A percentile compares a stretch with the other conserved stretches of the same genome.
Conservation (phyloP, 1,140 invertebrate species). For the Panulirus ornatus region DNA sequence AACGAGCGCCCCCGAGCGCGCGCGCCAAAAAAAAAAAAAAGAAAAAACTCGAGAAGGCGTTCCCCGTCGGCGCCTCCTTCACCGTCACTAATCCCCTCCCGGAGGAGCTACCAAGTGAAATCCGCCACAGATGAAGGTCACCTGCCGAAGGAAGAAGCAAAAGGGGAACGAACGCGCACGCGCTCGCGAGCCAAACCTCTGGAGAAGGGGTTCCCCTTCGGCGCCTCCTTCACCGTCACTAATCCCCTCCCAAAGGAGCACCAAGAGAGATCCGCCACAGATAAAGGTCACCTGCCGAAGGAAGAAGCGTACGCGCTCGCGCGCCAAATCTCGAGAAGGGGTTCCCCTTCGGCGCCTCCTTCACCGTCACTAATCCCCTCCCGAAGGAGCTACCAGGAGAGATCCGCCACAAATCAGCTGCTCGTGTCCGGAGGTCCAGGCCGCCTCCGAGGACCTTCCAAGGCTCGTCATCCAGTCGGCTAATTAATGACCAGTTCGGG, state of each 20-base stretch:
- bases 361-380: constrained; percentile 37
- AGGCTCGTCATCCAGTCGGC: constrained; percentile 55
- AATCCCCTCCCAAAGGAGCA: constrained; percentile 29
- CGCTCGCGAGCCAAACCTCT: too few relatives aligned
- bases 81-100: constrained; percentile 35
- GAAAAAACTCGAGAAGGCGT: too few relatives aligned
- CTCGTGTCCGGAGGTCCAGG: constrained; percentile 39
- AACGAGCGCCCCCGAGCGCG: too few relatives aligned
- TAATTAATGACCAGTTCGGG: constrained; percentile 62
- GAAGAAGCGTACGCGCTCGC: too few relatives aligned
- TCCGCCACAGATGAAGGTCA: constrained; percentile 60
- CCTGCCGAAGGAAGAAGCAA: too few relatives aligned
- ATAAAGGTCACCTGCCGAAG: too few relatives aligned
- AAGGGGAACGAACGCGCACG: too few relatives aligned
- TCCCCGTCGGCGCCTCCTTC: neutral
- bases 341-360: neutral
- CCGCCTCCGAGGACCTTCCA: constrained; percentile 13
- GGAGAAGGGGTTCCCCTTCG: neutral
- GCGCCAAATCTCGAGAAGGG: too few relatives aligned
- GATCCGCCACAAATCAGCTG: constrained; percentile 61
- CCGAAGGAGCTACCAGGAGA: constrained; percentile 6
- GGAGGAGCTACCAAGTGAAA: constrained; percentile 20
- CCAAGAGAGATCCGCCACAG: constrained; percentile 53
- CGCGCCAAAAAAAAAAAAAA: too few relatives aligned
- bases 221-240: constrained; percentile 3